Evolutionary conservation across 53 echinoderm and acorn worm genomes (phyloP), one percentile per base, ranked within the genome.

Genomic region (Pentamera pediparva): DNA sequence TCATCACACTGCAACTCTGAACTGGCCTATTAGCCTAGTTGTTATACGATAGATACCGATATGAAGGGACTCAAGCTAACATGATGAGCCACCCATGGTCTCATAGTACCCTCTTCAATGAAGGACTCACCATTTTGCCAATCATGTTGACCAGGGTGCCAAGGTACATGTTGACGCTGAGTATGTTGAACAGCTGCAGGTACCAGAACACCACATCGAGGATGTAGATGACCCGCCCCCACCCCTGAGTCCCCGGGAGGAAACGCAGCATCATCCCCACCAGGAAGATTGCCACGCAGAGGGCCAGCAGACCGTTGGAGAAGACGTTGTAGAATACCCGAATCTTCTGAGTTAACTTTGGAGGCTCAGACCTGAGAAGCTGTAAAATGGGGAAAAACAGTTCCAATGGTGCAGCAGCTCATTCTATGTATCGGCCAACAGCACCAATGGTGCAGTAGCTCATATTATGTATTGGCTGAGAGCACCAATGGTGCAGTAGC

Each of bases 81-180:
- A n/a, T n/a, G n/a, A n/a, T n/a, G n/a, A n/a, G n/a, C n/a, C n/a
- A 15, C 47, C 12, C 47, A 45, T 45, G n/a, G 13, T 45, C 47
- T 45, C 13, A 45, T 0, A 45, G 47, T 45, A 45, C 1, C 1
- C 13, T 45, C n/a, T 45, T 53, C 21, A 31, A 10, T 28, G 22
- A 22, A 39, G 6, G 24, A 74, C 93, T 91, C 62, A 95, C 96
- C 96, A 95, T 95, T 86, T 85, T 91, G 6, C 90, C 90, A 31
- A 95, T 95, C 96, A 95, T 95, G 72, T 91, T 95, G 41, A 95
- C 90, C 40, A 90, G 85, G 0, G 96, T 90, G 27, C 96, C 96
- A 31, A 95, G 91, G 80, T 91, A 95, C 79, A 84, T 95, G 37
- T 90, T 95, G 28, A 95, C 85, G 25, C 96, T 95, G 54, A 95